Evolutionary conservation across 2,113 vertebrate species (phyloP).

Genomic region (Podarcis muralis): DNA sequence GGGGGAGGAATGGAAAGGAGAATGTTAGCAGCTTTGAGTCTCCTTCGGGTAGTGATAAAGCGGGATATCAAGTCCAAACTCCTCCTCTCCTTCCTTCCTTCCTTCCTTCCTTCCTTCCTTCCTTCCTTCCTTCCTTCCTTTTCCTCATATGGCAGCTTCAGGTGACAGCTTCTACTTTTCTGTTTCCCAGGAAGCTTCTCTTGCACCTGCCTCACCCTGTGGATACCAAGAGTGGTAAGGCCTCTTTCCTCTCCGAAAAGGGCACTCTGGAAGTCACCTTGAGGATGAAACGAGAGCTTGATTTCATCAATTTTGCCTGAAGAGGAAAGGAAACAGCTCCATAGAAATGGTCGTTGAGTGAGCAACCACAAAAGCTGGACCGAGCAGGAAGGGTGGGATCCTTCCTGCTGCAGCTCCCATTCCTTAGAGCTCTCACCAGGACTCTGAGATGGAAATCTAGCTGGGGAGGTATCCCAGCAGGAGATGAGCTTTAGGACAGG

Average conservation of each 20-base stretch:
- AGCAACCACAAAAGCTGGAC: not conserved
- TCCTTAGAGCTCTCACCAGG: not conserved
- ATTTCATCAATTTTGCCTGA: slow-evolving; percentile 81
- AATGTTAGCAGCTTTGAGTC: no score
- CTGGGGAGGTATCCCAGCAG: not conserved
- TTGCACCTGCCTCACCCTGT: slow-evolving; percentile 87
- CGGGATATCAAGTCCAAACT: no score
- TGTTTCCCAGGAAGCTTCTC: slow-evolving; percentile 84
- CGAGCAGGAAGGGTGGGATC: not conserved
- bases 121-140: no score
- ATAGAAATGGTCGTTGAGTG: not conserved
- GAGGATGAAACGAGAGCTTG: slow-evolving; percentile 79
- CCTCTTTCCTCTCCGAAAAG: slow-evolving; percentile 80
- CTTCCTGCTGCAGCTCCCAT: not conserved
- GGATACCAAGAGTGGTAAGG: slow-evolving; percentile 80
- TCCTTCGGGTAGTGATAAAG: no score
- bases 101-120: no score
- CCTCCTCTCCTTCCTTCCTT: no score
- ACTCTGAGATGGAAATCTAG: not conserved
- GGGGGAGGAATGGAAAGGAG: no score
- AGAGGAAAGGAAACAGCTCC: not conserved
- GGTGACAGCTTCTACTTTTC: not conserved
- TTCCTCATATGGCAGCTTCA: not conserved
- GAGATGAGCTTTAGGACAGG: not conserved
- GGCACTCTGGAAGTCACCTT: slow-evolving; percentile 87